Evolutionary conservation across 2,888 invertebrate genomes (phyloP).

Genomic region (Diabrotica balteata): DNA sequence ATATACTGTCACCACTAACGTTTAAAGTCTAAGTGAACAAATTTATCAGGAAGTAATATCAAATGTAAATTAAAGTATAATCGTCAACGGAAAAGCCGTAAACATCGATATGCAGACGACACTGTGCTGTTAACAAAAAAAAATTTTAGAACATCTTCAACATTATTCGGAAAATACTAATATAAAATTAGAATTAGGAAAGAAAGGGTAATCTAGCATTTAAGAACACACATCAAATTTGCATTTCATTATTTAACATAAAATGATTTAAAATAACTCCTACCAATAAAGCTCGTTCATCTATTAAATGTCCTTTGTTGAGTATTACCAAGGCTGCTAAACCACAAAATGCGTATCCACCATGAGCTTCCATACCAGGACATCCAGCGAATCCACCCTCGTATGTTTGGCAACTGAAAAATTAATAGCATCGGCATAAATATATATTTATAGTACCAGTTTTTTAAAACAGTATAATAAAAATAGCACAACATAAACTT

Average conservation of each 20-base stretch:
- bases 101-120: too few relatives aligned
- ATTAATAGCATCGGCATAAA: neutral
- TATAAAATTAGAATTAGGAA: conserved; percentile 13
- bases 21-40: too few relatives aligned
- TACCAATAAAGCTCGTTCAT: conserved; percentile 76
- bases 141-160: too few relatives aligned
- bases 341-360: conserved; percentile 99
- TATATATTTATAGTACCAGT: too few relatives aligned
- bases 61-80: too few relatives aligned
- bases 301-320: conserved; percentile 75
- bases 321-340: conserved; percentile 88
- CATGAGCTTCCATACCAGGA: conserved; percentile 97
- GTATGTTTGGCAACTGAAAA: conserved; percentile 89
- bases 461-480: too few relatives aligned
- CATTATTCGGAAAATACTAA: conserved; percentile 13
- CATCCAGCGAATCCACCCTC: conserved; percentile 98
- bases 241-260: neutral
- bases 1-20: too few relatives aligned
- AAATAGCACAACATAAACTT: too few relatives aligned
- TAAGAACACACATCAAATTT: too few relatives aligned
- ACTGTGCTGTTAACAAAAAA: too few relatives aligned
- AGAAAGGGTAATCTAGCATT: neutral
- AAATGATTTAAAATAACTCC: conserved; percentile 23
- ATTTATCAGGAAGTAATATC: too few relatives aligned
- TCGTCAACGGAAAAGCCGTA: too few relatives aligned